Conservation (phyloP, 2,113 vertebrate species). For the Lophochroa leadbeateri region DNA sequence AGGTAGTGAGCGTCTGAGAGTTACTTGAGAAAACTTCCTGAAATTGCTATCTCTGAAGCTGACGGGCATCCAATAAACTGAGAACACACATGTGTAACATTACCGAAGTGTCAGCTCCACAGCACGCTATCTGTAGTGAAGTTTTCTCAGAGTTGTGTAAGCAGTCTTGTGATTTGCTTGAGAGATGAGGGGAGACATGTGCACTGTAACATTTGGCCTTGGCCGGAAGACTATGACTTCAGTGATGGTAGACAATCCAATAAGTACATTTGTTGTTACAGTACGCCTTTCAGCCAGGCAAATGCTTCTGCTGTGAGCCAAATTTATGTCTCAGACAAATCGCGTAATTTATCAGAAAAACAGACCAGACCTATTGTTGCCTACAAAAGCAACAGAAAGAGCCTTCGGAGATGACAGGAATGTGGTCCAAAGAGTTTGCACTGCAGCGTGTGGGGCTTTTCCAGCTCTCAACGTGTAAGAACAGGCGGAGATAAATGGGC, state of each 20-base stretch:
- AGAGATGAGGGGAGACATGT: constrained; percentile 7
- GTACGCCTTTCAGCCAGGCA: neutral
- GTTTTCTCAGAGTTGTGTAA: constrained; percentile 48
- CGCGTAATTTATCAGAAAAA: constrained; percentile 16
- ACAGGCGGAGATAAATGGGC: neutral
- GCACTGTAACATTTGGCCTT: constrained; percentile 4
- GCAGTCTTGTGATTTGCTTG: constrained; percentile 32
- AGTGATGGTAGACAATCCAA: constrained; percentile 31
- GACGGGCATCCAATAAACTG: constrained; percentile 32
- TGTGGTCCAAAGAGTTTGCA: neutral
- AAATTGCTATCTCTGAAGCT: constrained; percentile 41
- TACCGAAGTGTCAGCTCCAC: neutral
- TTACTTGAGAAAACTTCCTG: constrained; percentile 25
- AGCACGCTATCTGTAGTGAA: neutral
- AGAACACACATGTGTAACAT: neutral
- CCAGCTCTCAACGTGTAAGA: neutral
- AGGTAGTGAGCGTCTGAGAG: constrained; percentile 27
- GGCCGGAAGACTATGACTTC: neutral
- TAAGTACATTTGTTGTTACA: constrained; percentile 64
- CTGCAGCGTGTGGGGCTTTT: neutral
- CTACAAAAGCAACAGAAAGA: constrained; percentile 23
- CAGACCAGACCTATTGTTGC: constrained; percentile 44
- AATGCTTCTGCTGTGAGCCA: constrained; percentile 55
- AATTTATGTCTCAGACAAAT: constrained; percentile 50
- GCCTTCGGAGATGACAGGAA: constrained; percentile 38